Evolutionary conservation across 2,888 invertebrate genomes (phyloP).

Genomic region (Rutpela maculata): DNA sequence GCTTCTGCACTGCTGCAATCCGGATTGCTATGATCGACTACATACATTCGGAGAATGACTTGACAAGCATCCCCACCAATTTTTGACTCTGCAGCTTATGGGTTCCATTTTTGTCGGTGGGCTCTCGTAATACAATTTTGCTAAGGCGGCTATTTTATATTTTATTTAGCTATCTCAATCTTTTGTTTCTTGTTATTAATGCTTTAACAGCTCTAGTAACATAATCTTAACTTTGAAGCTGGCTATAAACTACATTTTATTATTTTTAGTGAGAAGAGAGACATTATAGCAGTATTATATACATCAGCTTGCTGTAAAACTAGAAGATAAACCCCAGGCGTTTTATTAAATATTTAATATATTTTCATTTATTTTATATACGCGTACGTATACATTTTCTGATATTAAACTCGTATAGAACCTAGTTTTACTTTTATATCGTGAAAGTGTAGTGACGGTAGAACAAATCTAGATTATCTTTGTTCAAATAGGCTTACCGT

Average conservation of each 20-base stretch:
- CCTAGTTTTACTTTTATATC: too few species aligned
- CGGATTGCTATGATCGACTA: too few species aligned
- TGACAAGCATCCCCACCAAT: too few species aligned
- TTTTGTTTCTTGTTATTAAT: not conserved
- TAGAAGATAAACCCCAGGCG: not conserved
- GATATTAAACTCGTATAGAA: too few species aligned
- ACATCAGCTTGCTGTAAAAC: not conserved
- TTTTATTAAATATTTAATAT: not conserved
- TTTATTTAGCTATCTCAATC: not conserved
- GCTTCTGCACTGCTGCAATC: too few species aligned
- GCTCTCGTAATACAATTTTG: not conserved
- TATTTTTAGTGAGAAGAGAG: not conserved
- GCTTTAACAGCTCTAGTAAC: not conserved
- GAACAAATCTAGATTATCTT: too few species aligned
- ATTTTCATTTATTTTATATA: not conserved
- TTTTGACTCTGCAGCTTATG: too few species aligned
- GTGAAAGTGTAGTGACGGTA: too few species aligned
- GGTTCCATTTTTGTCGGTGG: too few species aligned
- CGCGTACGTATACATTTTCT: not conserved
- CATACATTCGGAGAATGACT: too few species aligned
- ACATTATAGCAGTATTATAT: not conserved
- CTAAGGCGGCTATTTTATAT: not conserved
- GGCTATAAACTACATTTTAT: not conserved
- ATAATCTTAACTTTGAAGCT: not conserved
- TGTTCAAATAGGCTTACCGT: too few species aligned